Evolutionary conservation across 1,140 invertebrate species (phyloP).

Genomic region (Sesamia nonagrioides): DNA sequence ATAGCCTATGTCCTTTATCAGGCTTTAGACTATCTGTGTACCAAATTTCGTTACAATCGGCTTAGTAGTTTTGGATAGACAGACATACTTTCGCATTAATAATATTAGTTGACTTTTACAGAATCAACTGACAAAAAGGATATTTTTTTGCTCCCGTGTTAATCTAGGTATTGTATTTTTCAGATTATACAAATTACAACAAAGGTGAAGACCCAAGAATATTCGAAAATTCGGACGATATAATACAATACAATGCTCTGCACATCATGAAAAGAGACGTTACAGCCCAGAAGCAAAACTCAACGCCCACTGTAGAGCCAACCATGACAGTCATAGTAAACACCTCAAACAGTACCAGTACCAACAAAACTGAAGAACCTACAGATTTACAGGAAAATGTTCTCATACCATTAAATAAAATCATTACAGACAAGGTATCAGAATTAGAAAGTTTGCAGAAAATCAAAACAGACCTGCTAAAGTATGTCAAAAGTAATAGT

Average conservation of each 20-base stretch:
- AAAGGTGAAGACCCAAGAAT: not conserved
- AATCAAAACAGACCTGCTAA: slow-evolving; percentile 57
- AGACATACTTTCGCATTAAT: too few species aligned
- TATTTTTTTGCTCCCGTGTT: not conserved
- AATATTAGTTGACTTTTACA: too few species aligned
- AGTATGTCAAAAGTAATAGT: slow-evolving; percentile 37
- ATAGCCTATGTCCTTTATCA: too few species aligned
- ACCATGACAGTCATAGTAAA: not conserved
- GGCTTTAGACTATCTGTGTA: too few species aligned
- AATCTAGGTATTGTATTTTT: not conserved
- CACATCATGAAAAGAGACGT: slow-evolving; percentile 60
- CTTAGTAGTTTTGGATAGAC: too few species aligned
- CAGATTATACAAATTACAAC: not conserved
- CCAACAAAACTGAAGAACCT: slow-evolving; percentile 29
- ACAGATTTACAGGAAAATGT: slow-evolving; percentile 55
- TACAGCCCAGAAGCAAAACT: not conserved
- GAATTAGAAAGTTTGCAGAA: slow-evolving; percentile 58
- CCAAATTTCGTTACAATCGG: too few species aligned
- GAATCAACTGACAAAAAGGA: too few species aligned
- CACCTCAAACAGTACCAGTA: slow-evolving; percentile 18
- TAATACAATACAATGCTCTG: slow-evolving; percentile 16
- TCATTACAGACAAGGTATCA: slow-evolving; percentile 61
- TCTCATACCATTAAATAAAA: slow-evolving; percentile 54
- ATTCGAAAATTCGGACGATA: slow-evolving; percentile 26
- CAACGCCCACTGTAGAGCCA: not conserved